Evolutionary conservation across 1,140 invertebrate genomes (phyloP).

Genomic region (Meloidogyne floridensis): DNA sequence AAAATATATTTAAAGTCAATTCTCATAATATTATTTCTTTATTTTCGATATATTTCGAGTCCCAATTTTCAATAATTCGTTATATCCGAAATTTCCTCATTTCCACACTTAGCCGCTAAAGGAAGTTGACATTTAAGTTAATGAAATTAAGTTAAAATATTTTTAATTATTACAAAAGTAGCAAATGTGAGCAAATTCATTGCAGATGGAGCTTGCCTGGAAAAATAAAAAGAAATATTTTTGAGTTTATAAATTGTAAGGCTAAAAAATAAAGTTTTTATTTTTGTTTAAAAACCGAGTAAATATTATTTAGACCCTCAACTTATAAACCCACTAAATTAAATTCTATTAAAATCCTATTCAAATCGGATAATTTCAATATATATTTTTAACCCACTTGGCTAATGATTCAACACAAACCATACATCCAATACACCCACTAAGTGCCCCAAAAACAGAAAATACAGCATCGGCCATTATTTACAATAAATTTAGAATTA

Average conservation of each 20-base stretch:
- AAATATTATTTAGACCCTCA: slow-evolving; percentile 16
- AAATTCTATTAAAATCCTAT: too few species aligned
- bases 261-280: neutral
- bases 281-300: neutral
- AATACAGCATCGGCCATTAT: slow-evolving; percentile 48
- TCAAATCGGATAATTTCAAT: neutral
- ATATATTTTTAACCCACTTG: slow-evolving; percentile 44
- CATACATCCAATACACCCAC: slow-evolving; percentile 63
- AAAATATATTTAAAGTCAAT: too few species aligned
- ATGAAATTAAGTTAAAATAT: too few species aligned
- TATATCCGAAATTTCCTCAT: too few species aligned
- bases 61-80: too few species aligned
- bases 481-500: neutral
- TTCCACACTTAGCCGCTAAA: too few species aligned
- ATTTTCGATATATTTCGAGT: too few species aligned
- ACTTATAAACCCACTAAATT: neutral
- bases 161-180: slow-evolving; percentile 73
- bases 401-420: slow-evolving; percentile 60
- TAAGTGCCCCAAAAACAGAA: slow-evolving; percentile 56
- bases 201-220: slow-evolving; percentile 81
- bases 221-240: slow-evolving; percentile 59
- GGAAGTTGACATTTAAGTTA: too few species aligned
- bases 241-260: neutral
- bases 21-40: too few species aligned
- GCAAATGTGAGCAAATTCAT: slow-evolving; percentile 90